phyloP scores from a whole-genome alignment of 2,113 vertebrate genomes.

The Scolopax mira region DNA sequence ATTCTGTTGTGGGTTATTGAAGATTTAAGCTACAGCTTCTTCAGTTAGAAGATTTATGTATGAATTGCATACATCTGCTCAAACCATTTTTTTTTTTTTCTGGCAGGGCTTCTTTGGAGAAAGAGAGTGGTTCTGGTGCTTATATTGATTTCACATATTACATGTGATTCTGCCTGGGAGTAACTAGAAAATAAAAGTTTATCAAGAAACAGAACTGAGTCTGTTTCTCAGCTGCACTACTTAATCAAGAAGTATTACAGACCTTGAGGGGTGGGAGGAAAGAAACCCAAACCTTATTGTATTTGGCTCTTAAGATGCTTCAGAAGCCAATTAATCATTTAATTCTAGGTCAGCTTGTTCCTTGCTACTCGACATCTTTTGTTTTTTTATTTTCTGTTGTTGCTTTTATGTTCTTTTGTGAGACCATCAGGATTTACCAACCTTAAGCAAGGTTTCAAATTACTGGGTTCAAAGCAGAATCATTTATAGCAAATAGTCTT shows the following conservation, averaged over 20 bases:
- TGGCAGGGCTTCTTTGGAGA: background rate
- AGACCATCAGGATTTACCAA: background rate
- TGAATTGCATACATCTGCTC: background rate
- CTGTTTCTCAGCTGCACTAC: background rate
- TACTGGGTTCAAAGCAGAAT: background rate
- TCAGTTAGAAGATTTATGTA: background rate
- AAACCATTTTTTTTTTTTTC: background rate
- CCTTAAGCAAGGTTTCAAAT: background rate
- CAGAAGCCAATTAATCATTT: background rate
- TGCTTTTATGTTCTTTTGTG: background rate
- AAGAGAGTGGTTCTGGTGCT: background rate
- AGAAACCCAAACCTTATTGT: background rate
- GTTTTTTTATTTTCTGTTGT: background rate
- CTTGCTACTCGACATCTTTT: background rate
- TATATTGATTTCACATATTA: background rate
- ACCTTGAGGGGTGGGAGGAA: background rate
- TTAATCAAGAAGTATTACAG: background rate
- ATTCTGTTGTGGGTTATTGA: background rate
- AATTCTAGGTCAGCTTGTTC: background rate
- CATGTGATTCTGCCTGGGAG: background rate
- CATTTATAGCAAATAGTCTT: background rate
- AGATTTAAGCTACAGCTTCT: background rate
- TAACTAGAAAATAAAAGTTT: background rate
- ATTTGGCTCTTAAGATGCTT: background rate
- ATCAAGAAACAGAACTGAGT: background rate